phyloP scores from a whole-genome alignment of 2,888 invertebrate genomes.

The Sarcophaga variegata region DNA sequence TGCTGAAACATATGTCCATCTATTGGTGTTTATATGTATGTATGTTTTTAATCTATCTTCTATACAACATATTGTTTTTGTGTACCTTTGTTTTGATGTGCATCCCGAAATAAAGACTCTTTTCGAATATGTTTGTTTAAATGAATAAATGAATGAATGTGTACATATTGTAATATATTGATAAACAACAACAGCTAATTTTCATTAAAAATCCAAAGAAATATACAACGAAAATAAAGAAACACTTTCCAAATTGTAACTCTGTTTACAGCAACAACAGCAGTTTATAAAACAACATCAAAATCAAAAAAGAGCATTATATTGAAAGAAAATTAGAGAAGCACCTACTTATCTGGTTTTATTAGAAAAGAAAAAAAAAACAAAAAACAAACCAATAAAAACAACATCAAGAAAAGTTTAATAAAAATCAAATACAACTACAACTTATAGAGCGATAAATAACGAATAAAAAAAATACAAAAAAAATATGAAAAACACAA shows the following conservation, averaged over 20 bases:
- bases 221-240: slow-evolving; percentile 47
- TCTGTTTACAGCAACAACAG: slow-evolving; percentile 33
- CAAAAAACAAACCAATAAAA: neutral
- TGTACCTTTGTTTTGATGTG: neutral
- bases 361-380: slow-evolving; percentile 39
- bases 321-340: slow-evolving; percentile 64
- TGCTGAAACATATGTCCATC: neutral
- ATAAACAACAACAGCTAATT: slow-evolving; percentile 52
- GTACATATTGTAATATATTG: slow-evolving; percentile 52
- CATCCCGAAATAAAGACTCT: neutral
- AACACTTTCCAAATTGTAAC: slow-evolving; percentile 73
- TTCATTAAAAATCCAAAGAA: slow-evolving; percentile 32
- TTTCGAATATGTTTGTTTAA: neutral
- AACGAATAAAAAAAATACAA: slow-evolving; percentile 24
- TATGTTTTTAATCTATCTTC: too few relatives aligned
- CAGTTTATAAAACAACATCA: slow-evolving; percentile 15
- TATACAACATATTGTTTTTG: too few relatives aligned
- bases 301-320: slow-evolving; percentile 15
- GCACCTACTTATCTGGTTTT: slow-evolving; percentile 70
- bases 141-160: neutral
- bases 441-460: slow-evolving; percentile 63
- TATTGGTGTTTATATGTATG: neutral
- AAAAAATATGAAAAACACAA: slow-evolving; percentile 22
- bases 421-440: slow-evolving; percentile 70
- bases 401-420: slow-evolving; percentile 13